These are phyloP conservation scores for Aselliscus stoliczkanus DNA, from an alignment of 2,797 vertebrate species.

Conservation along the genomic window DNA sequence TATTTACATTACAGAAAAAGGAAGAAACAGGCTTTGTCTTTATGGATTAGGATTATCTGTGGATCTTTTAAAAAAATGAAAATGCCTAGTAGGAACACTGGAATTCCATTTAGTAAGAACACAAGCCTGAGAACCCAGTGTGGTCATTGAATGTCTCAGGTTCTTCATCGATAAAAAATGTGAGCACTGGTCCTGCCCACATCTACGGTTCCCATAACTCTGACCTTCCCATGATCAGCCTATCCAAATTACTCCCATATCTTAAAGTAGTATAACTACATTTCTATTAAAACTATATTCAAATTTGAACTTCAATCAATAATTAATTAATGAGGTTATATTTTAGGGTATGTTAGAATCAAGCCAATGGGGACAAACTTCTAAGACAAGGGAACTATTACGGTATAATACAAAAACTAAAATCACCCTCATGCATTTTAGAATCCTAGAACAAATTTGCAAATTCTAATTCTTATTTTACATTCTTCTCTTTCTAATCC, in stretches of 20 bases:
- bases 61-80: not conserved
- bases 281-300: not conserved
- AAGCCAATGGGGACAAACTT: not conserved
- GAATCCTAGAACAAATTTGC: not conserved
- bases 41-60: not conserved
- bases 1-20: not conserved
- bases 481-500: not conserved
- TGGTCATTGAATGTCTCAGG: not conserved
- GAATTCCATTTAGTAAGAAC: not conserved
- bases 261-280: not conserved
- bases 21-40: not conserved
- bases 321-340: not conserved
- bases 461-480: not conserved
- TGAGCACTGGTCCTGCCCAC: not conserved
- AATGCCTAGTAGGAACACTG: not conserved
- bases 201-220: not conserved
- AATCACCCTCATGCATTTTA: not conserved
- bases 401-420: not conserved
- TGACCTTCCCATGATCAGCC: not conserved
- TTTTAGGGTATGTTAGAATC: not conserved
- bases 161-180: not conserved
- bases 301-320: not conserved
- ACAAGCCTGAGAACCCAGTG: not conserved
- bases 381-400: not conserved
- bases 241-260: not conserved